A percentile compares a stretch with the other conserved stretches of the same genome.
Evolutionary conservation across 1,140 invertebrate genomes (phyloP).

Genomic region (Battus philenor): DNA sequence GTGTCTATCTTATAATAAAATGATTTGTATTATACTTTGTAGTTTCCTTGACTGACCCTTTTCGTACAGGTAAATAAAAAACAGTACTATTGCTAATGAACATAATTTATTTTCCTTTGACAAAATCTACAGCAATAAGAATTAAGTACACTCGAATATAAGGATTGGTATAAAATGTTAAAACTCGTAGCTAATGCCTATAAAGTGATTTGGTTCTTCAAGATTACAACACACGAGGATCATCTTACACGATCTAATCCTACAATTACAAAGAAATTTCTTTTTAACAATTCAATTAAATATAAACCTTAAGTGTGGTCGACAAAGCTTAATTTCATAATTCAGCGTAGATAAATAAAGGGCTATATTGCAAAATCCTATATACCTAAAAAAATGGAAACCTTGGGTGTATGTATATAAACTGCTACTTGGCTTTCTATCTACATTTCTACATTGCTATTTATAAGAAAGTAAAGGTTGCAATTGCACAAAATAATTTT

Average conservation of each 20-base stretch:
- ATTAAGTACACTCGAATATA: slow-evolving; percentile 74
- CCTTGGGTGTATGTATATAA: slow-evolving; percentile 34
- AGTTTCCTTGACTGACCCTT: slow-evolving; percentile 22
- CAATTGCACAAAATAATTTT: slow-evolving; percentile 31
- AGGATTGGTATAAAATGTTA: slow-evolving; percentile 74
- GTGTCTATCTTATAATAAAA: slow-evolving; percentile 78
- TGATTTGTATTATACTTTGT: slow-evolving; percentile 75
- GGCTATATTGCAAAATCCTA: neutral
- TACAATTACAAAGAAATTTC: slow-evolving; percentile 33
- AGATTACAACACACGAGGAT: slow-evolving; percentile 52
- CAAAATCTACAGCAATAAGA: slow-evolving; percentile 75
- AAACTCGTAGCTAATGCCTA: slow-evolving; percentile 62
- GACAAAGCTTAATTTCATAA: slow-evolving; percentile 12
- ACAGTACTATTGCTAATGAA: slow-evolving; percentile 54
- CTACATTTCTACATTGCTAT: slow-evolving; percentile 71
- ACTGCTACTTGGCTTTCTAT: slow-evolving; percentile 66
- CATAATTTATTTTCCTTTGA: slow-evolving; percentile 74
- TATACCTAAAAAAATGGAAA: slow-evolving; percentile 9
- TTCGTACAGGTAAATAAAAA: slow-evolving; percentile 28
- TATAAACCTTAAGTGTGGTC: slow-evolving; percentile 6
- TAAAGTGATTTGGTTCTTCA: slow-evolving; percentile 68
- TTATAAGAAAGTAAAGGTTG: slow-evolving; percentile 42
- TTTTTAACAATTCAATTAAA: slow-evolving; percentile 5
- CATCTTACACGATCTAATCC: slow-evolving; percentile 39
- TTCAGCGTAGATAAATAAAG: slow-evolving; percentile 3